phyloP scores from a whole-genome alignment of 2,888 invertebrate species.

The Ganaspis brasiliensis region DNA sequence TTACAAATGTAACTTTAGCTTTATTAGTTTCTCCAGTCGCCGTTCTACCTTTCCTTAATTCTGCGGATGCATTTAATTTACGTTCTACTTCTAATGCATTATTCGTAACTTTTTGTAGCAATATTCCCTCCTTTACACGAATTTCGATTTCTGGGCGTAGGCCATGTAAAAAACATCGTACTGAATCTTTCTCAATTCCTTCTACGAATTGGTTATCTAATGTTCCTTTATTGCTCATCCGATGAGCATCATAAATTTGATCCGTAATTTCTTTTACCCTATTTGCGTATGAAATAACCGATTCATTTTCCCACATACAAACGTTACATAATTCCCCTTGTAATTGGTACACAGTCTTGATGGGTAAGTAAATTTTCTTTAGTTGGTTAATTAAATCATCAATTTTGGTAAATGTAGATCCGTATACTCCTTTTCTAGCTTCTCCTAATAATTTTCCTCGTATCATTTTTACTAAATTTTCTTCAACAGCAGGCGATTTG shows the following conservation, averaged over 20 bases:
- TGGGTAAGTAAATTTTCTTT: neutral
- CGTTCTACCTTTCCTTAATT: too few relatives aligned
- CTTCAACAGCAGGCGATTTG: neutral
- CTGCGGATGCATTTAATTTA: too few relatives aligned
- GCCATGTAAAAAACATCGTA: neutral
- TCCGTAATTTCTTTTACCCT: neutral
- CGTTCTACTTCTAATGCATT: too few relatives aligned
- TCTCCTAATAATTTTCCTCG: neutral
- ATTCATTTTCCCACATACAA: too few relatives aligned
- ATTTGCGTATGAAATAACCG: too few relatives aligned
- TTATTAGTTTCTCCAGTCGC: too few relatives aligned
- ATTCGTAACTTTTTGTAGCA: too few relatives aligned
- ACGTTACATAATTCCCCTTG: too few relatives aligned
- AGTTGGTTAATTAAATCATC: neutral
- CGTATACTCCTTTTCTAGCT: neutral
- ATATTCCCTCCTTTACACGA: too few relatives aligned
- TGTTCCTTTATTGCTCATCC: neutral
- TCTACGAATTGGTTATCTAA: neutral
- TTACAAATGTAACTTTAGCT: too few relatives aligned
- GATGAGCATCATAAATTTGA: neutral
- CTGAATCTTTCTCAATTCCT: neutral
- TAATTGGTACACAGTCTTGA: neutral
- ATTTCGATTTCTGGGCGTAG: neutral
- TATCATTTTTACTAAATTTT: neutral
- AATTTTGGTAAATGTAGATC: neutral